Conservation (phyloP, 2,888 invertebrate genomes). For the Hemaris fuciformis region DNA sequence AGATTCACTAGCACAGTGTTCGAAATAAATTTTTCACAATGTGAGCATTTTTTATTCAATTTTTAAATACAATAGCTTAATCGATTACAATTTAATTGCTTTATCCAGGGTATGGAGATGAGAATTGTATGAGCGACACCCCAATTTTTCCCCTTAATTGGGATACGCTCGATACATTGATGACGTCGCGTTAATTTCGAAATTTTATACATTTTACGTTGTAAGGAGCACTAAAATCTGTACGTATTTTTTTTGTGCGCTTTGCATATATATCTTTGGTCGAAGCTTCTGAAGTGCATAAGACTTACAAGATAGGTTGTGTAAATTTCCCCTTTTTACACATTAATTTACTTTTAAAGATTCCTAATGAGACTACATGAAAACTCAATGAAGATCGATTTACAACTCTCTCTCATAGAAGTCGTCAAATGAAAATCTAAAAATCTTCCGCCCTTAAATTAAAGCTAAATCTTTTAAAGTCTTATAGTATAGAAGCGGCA, state of each 20-base stretch:
- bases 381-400: slow-evolving; percentile 50
- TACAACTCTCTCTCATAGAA: slow-evolving; percentile 64
- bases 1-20: slow-evolving; percentile 75
- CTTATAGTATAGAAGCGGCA: slow-evolving; percentile 60
- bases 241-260: slow-evolving; percentile 58
- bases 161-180: slow-evolving; percentile 59
- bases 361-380: slow-evolving; percentile 44
- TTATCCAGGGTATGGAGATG: slow-evolving; percentile 43
- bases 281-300: slow-evolving; percentile 69
- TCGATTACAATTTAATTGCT: slow-evolving; percentile 43
- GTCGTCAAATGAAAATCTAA: slow-evolving; percentile 49
- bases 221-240: slow-evolving; percentile 17
- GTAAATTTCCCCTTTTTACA: slow-evolving; percentile 81
- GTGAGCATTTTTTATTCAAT: slow-evolving; percentile 71
- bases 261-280: slow-evolving; percentile 58
- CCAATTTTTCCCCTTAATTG: slow-evolving; percentile 80
- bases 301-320: slow-evolving; percentile 55
- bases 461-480: slow-evolving; percentile 60
- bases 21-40: slow-evolving; percentile 67
- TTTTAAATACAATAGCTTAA: slow-evolving; percentile 61
- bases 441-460: slow-evolving; percentile 43
- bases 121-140: slow-evolving; percentile 52
- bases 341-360: slow-evolving; percentile 43
- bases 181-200: slow-evolving; percentile 36
- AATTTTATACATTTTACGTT: slow-evolving; percentile 34